Conservation (phyloP, 2,888 invertebrate genomes). For the Lasioglossum zephyrum region DNA sequence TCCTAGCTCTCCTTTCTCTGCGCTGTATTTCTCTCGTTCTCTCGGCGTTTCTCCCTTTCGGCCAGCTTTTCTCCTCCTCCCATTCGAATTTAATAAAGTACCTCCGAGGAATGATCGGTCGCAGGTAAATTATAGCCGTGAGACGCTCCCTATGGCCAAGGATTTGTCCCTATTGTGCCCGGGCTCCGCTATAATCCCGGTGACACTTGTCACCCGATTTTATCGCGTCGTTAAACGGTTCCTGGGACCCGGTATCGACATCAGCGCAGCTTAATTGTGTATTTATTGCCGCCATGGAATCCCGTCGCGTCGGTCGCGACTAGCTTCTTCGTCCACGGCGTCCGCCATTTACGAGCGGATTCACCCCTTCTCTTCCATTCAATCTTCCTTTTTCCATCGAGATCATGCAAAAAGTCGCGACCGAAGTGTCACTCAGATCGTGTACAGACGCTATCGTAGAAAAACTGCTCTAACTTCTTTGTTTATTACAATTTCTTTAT, state of each 20-base stretch:
- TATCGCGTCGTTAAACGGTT: slow-evolving; percentile 80
- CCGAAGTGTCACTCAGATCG: neutral
- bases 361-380: neutral
- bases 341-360: slow-evolving; percentile 55
- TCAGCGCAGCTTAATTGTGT: slow-evolving; percentile 78
- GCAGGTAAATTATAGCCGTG: slow-evolving; percentile 69
- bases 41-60: neutral
- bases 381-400: neutral
- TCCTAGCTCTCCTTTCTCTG: neutral
- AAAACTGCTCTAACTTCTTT: neutral
- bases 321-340: slow-evolving; percentile 36
- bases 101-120: slow-evolving; percentile 63
- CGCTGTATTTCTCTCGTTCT: neutral
- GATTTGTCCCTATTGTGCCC: slow-evolving; percentile 73
- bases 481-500: neutral
- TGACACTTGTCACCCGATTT: slow-evolving; percentile 83
- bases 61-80: neutral
- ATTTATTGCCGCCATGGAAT: slow-evolving; percentile 76
- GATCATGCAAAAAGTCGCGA: neutral
- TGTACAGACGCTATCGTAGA: neutral
- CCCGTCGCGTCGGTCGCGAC: slow-evolving; percentile 59
- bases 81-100: slow-evolving; percentile 66
- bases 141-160: slow-evolving; percentile 67
- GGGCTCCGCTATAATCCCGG: slow-evolving; percentile 47
- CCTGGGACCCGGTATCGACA: slow-evolving; percentile 73